phyloP scores from a whole-genome alignment of 2,888 invertebrate species.

The Drosophila rellima region DNA sequence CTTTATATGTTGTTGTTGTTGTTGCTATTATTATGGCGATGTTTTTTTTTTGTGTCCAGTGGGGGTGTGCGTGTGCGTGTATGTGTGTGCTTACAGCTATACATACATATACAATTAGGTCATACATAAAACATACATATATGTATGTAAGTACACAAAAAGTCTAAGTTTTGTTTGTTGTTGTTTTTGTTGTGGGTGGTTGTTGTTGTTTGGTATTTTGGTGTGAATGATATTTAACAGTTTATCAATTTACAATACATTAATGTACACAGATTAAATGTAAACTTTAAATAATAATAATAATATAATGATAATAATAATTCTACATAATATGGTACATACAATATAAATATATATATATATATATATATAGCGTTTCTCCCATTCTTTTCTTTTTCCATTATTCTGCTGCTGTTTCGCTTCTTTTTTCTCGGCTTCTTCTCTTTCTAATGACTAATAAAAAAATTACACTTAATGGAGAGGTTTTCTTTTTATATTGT shows the following conservation, averaged over 20 bases:
- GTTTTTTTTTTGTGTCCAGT: slow-evolving; percentile 6
- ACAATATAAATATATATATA: too few species aligned
- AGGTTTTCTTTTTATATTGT: slow-evolving; percentile 35
- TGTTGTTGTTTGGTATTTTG: slow-evolving; percentile 51
- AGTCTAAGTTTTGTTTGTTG: slow-evolving; percentile 39
- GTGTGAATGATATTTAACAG: slow-evolving; percentile 71
- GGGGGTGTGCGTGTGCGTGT: slow-evolving; percentile 24
- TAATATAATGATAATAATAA: slow-evolving; percentile 54
- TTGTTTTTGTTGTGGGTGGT: slow-evolving; percentile 15
- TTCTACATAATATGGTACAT: slow-evolving; percentile 61
- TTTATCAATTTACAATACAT: slow-evolving; percentile 70
- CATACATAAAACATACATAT: slow-evolving; percentile 26
- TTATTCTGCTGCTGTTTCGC: slow-evolving; percentile 8
- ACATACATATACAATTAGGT: slow-evolving; percentile 28
- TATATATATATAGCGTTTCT: slow-evolving; percentile 29
- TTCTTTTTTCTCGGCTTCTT: background rate
- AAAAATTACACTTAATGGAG: slow-evolving; percentile 71
- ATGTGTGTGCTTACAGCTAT: slow-evolving; percentile 19
- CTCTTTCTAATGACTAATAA: slow-evolving; percentile 60
- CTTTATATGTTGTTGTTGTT: slow-evolving; percentile 34
- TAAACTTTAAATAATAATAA: slow-evolving; percentile 54
- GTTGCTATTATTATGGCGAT: slow-evolving; percentile 30
- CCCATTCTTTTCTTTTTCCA: background rate
- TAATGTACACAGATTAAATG: slow-evolving; percentile 71
- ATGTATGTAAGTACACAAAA: slow-evolving; percentile 52